A percentile compares a stretch with the other conserved stretches of the same genome.
Evolutionary conservation across 2,797 vertebrate species (phyloP).

Genomic region (Megaceryle alcyon): DNA sequence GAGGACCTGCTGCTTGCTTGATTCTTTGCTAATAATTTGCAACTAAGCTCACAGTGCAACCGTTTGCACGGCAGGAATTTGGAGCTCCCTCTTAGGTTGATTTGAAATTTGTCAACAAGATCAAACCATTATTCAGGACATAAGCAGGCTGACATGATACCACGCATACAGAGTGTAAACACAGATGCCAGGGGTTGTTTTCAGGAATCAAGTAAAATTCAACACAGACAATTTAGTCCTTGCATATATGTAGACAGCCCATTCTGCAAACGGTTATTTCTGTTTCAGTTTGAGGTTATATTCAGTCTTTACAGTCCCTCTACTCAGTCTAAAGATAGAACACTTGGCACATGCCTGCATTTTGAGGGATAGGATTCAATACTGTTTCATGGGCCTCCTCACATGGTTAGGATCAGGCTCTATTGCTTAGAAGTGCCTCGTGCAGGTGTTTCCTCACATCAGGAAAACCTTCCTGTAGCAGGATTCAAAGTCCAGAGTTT

Average conservation of each 20-base stretch:
- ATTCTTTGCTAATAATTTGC: not conserved
- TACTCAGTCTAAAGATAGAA: not conserved
- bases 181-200: not conserved
- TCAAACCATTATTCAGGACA: not conserved
- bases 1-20: not conserved
- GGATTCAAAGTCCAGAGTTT: not conserved
- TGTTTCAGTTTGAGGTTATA: not conserved
- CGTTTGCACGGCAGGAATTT: not conserved
- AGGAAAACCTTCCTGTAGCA: not conserved
- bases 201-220: not conserved
- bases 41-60: not conserved
- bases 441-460: not conserved
- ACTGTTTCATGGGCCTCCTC: not conserved
- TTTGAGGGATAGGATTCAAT: not conserved
- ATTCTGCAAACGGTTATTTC: not conserved
- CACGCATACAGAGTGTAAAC: not conserved
- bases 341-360: accelerated
- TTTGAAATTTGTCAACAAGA: too few species aligned
- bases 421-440: not conserved
- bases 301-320: not conserved
- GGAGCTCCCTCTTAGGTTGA: not conserved
- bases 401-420: not conserved
- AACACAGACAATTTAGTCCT: not conserved
- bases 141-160: not conserved
- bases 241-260: not conserved